Evolutionary conservation across 2,113 vertebrate genomes (phyloP).

Genomic region (Platycercus adscitus): DNA sequence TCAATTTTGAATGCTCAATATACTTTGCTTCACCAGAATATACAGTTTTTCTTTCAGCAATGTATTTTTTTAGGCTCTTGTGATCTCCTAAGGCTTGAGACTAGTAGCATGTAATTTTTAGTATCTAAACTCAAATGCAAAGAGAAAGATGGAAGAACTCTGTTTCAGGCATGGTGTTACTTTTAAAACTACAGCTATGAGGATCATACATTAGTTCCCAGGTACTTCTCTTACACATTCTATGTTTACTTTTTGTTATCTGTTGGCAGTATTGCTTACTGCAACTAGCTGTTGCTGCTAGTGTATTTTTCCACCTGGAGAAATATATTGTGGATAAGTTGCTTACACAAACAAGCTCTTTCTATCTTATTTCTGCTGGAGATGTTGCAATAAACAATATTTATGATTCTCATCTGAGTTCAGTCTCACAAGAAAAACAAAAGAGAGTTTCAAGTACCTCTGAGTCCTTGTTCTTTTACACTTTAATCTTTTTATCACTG

Average conservation of each 20-base stretch:
- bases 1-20: neutral
- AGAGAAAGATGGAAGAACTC: neutral
- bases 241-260: constrained; percentile 6
- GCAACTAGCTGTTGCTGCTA: neutral
- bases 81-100: neutral
- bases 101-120: neutral
- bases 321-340: neutral
- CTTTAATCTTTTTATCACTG: neutral
- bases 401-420: neutral
- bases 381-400: neutral
- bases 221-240: neutral
- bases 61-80: neutral
- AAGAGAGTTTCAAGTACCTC: neutral
- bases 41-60: neutral
- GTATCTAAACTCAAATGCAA: neutral
- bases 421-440: neutral
- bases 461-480: neutral
- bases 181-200: neutral
- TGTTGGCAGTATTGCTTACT: neutral
- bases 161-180: neutral
- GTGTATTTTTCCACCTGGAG: neutral
- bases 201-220: neutral
- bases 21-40: neutral
- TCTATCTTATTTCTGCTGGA: neutral
- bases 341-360: neutral